phyloP scores from a whole-genome alignment of 2,113 vertebrate genomes.

The Python bivittatus region DNA sequence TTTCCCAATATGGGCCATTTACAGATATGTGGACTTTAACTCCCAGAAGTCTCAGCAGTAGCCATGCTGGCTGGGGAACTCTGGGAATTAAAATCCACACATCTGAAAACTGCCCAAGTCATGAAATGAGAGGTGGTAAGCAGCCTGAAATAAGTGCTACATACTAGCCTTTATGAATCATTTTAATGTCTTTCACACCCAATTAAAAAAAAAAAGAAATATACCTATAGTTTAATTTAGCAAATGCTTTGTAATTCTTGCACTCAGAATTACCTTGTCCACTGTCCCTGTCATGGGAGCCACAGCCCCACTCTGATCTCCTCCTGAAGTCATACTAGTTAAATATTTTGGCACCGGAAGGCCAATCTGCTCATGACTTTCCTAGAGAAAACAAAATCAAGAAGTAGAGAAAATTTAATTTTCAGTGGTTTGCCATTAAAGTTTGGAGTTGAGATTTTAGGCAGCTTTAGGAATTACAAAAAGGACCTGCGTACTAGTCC shows the following conservation, averaged over 20 bases:
- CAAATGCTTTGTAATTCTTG: not conserved
- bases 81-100: not conserved
- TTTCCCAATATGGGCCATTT: not conserved
- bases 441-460: not conserved
- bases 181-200: not conserved
- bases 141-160: not conserved
- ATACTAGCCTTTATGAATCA: not conserved
- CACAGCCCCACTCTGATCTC: conserved; percentile 77
- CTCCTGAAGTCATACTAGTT: conserved; percentile 75
- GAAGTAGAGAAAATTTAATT: not conserved
- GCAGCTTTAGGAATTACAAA: not conserved
- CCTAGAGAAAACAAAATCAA: conserved; percentile 70
- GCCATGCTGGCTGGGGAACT: not conserved
- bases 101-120: not conserved
- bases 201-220: not conserved
- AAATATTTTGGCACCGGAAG: conserved; percentile 88
- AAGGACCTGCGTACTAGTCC: not conserved
- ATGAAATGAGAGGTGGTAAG: not conserved
- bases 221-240: not conserved
- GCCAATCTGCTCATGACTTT: conserved; percentile 80
- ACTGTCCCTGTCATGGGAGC: conserved; percentile 97
- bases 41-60: not conserved
- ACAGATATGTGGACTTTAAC: not conserved
- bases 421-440: not conserved
- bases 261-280: conserved; percentile 84